A percentile compares a stretch with the other conserved stretches of the same genome.
phyloP scores from a whole-genome alignment of 2,113 vertebrate genomes.

The Junco hyemalis region DNA sequence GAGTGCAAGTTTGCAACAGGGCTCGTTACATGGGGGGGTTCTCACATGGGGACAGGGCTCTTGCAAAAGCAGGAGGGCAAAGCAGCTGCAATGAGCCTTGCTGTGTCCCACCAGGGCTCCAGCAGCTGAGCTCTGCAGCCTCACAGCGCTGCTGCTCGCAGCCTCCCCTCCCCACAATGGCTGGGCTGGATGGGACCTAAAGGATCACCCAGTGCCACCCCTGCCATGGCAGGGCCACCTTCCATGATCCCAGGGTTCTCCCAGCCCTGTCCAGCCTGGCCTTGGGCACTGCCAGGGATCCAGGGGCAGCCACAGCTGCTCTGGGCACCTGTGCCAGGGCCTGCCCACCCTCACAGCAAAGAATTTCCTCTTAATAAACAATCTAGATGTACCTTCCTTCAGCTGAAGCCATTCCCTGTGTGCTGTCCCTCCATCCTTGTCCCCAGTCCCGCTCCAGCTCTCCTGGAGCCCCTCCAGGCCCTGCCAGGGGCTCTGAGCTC shows the following conservation, averaged over 20 bases:
- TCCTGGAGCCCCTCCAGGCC: neutral
- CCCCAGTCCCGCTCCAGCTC: neutral
- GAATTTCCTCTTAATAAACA: neutral
- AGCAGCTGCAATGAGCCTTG: accelerated
- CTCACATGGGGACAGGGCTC: neutral
- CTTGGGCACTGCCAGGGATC: neutral
- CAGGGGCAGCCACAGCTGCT: neutral
- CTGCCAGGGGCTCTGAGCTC: neutral
- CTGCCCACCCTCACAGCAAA: accelerated
- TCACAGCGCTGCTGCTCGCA: neutral
- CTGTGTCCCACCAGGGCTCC: neutral
- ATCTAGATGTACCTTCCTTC: no score
- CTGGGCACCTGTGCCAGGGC: neutral
- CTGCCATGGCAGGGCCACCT: neutral
- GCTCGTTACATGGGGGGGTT: accelerated
- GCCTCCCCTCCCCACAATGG: neutral
- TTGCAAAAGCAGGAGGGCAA: neutral
- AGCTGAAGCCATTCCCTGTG: no score
- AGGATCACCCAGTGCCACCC: neutral
- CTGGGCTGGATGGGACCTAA: neutral
- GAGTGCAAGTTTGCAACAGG: neutral
- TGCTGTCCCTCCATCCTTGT: neutral
- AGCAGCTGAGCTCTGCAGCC: neutral
- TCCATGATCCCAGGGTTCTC: accelerated
- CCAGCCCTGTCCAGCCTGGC: accelerated